phyloP scores from a whole-genome alignment of 2,797 vertebrate species.

The Lophura swinhoii region DNA sequence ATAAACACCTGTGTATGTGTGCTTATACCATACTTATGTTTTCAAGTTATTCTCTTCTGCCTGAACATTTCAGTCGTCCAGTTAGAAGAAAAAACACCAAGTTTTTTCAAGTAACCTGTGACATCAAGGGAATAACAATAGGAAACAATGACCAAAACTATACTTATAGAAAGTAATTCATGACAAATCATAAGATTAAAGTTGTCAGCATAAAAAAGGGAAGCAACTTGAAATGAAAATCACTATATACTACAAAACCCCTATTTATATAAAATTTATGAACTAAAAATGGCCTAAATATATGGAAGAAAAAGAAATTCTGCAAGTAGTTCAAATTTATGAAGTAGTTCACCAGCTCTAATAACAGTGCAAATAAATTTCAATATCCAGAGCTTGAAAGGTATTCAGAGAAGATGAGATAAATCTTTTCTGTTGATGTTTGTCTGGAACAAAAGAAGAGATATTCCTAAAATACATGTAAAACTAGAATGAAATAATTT shows the following conservation, averaged over 20 bases:
- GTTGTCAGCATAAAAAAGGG: constrained; percentile 1
- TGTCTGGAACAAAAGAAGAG: constrained; percentile 56
- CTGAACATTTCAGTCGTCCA: neutral
- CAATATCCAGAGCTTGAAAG: constrained; percentile 48
- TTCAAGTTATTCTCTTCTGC: neutral
- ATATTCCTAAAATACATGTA: constrained; percentile 66
- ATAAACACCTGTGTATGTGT: fast-evolving
- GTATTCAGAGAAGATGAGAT: constrained; percentile 29
- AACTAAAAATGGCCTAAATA: neutral
- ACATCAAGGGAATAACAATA: neutral
- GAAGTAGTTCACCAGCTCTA: constrained; percentile 38
- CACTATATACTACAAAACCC: neutral
- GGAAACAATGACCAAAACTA: constrained; percentile 29
- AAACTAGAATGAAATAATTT: constrained; percentile 68
- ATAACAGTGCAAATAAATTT: constrained; percentile 48
- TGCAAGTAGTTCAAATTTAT: constrained; percentile 18
- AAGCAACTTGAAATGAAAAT: constrained; percentile 18
- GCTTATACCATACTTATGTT: neutral
- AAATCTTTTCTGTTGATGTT: constrained; percentile 28
- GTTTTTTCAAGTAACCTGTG: neutral
- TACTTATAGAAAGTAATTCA: neutral
- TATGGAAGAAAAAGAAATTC: neutral
- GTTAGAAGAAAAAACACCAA: neutral
- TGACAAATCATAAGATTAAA: neutral
- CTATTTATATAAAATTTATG: neutral